Conservation (phyloP, 2,888 invertebrate species). For the Tachina fera region DNA sequence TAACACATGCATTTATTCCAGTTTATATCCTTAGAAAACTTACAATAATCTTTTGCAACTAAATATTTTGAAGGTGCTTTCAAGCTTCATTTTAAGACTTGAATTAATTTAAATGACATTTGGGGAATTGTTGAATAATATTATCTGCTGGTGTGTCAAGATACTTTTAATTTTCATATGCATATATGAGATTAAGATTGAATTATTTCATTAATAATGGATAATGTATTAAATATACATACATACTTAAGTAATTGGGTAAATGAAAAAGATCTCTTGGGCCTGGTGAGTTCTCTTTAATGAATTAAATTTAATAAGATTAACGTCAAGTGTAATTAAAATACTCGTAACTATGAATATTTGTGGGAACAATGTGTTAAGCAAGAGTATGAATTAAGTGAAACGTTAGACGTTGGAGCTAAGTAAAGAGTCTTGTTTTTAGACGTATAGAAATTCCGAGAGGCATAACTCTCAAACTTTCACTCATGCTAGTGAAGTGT, state of each 20-base stretch:
- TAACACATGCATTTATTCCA: background rate
- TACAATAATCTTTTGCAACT: slow-evolving; percentile 9
- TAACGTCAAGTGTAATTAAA: slow-evolving; percentile 17
- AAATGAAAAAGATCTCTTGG: background rate
- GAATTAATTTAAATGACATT: slow-evolving; percentile 42
- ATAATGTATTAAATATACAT: slow-evolving; percentile 29
- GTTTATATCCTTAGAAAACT: background rate
- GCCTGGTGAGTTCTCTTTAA: slow-evolving; percentile 1
- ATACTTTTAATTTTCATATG: slow-evolving; percentile 29
- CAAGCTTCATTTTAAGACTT: slow-evolving; percentile 29
- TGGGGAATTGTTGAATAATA: slow-evolving; percentile 51
- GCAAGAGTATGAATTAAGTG: background rate
- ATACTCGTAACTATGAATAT: background rate
- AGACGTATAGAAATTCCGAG: too few relatives aligned
- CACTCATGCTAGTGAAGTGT: too few relatives aligned
- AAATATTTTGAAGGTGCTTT: slow-evolving; percentile 32
- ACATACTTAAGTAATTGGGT: background rate
- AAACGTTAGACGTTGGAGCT: background rate
- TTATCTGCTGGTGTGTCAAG: background rate
- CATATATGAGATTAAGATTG: background rate
- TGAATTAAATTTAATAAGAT: slow-evolving; percentile 28
- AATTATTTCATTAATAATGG: slow-evolving; percentile 15
- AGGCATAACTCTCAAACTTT: too few relatives aligned
- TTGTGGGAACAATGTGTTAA: background rate
- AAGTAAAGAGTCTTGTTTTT: background rate